Evolutionary conservation across 2,113 vertebrate genomes (phyloP), one percentile per base, ranked within the genome.

Genomic region (Scomber scombrus): DNA sequence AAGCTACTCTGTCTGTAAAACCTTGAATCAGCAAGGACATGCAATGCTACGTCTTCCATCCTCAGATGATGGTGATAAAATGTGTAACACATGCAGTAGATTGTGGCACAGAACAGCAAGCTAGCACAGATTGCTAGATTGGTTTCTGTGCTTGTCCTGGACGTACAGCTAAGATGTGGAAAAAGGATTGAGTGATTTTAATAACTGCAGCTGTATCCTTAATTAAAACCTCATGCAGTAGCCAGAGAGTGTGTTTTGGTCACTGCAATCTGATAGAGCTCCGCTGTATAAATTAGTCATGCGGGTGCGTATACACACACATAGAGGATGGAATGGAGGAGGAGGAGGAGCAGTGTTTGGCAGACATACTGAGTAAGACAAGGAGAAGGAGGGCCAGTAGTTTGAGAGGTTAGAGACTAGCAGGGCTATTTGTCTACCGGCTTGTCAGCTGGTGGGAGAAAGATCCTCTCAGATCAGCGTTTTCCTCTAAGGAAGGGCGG

Each of bases 401-500:
- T 86, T 80, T 75, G 78, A 89, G 82, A 89, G 83, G 89, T 89
- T 89, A 84, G 75, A 87, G 89, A 90, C 80, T 16, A 72, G 70
- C 15, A 3, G 71, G 78, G 72, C 68, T 81, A 85, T 93, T 93
- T 91, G 90, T 91, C 88, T 88, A 69, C 81, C 67, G 15, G 71
- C 58, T 85, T 93, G 92, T 91, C 91, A 91, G 84, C 58, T 69
- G 57, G 85, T 62, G 78, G 84, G 74, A 84, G 89, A 23, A 71
- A 83, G 82, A 90, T 90, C 75, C 81, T 63, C 82, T 84, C 81
- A 75, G 83, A 93, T 94, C 93, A 94, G 93, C 92, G 55, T 82
- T 93, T 93, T 89, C 81, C 49, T 75, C 75, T 29, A 1, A 71
- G 56, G 62, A 81, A 73, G 86, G 84, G 92, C 65, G 73, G 84